phyloP scores from a whole-genome alignment of 2,113 vertebrate species.

The Coregonus clupeaformis region DNA sequence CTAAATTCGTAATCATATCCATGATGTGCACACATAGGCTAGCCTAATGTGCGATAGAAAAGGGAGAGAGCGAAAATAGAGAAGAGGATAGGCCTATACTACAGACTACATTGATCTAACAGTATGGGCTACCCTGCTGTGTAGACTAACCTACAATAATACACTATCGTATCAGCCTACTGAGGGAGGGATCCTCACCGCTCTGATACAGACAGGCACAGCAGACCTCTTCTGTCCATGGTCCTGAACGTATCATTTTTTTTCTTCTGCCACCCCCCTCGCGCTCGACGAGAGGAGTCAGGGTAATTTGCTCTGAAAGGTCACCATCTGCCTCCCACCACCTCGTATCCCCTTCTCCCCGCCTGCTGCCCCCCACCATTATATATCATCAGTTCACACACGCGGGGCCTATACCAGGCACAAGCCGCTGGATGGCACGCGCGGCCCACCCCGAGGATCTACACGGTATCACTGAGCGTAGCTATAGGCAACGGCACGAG shows the following conservation, averaged over 20 bases:
- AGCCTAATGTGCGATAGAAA: too few relatives aligned
- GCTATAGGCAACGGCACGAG: too few relatives aligned
- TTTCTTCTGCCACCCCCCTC: background rate
- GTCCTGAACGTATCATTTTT: background rate
- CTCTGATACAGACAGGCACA: background rate
- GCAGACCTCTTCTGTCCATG: slow-evolving; percentile 12
- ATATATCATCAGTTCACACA: background rate
- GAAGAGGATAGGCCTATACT: background rate
- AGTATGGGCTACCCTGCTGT: too few relatives aligned
- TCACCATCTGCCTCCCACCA: slow-evolving; percentile 71
- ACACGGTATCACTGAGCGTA: background rate
- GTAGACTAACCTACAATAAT: background rate
- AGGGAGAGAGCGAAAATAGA: background rate
- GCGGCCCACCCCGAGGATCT: slow-evolving; percentile 3
- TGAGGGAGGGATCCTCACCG: background rate
- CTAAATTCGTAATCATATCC: too few relatives aligned
- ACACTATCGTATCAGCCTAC: background rate
- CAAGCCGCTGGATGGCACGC: background rate
- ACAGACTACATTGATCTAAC: background rate
- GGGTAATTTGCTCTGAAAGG: slow-evolving; percentile 71
- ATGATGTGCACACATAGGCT: too few relatives aligned
- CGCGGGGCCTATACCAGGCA: slow-evolving; percentile 10
- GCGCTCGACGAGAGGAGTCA: slow-evolving; percentile 42
- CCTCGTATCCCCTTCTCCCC: slow-evolving; percentile 42
- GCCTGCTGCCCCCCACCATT: slow-evolving; percentile 25